Percentiles rank a stretch among this genome's conserved stretches.
Conservation (phyloP, 1,140 invertebrate species). For the Sitodiplosis mosellana region DNA sequence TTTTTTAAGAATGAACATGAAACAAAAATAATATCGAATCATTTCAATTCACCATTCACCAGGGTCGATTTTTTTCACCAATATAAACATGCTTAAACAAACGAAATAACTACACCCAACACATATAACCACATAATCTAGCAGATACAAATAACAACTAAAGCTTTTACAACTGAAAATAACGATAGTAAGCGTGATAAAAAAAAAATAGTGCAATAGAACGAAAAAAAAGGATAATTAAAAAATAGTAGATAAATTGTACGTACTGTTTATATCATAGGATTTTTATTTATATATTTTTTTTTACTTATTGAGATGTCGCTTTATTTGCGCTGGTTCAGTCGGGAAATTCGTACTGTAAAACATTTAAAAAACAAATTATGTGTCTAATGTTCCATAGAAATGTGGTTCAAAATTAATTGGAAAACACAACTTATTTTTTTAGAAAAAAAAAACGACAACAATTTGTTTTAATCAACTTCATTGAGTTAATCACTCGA, state of each 20-base stretch:
- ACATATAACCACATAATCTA: background rate
- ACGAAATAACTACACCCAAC: background rate
- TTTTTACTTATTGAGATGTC: background rate
- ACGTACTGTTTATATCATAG: constrained; percentile 1
- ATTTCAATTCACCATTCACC: too few species aligned
- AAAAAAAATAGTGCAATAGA: background rate
- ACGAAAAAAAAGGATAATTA: background rate
- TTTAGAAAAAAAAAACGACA: constrained; percentile 13
- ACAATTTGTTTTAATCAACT: background rate
- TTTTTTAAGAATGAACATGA: too few species aligned
- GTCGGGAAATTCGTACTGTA: constrained; percentile 26
- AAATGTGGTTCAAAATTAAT: constrained; percentile 9
- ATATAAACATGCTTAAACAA: background rate
- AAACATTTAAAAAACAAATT: constrained; percentile 8
- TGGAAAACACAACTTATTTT: constrained; percentile 4
- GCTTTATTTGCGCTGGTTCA: constrained; percentile 26
- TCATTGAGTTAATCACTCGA: too few species aligned
- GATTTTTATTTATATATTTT: background rate
- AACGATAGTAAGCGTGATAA: background rate
- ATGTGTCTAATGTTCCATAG: too few species aligned
- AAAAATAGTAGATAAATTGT: background rate
- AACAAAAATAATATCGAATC: too few species aligned
- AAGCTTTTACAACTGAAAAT: background rate
- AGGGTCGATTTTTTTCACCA: background rate
- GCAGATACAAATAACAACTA: background rate